Base-by-base conservation (phyloP, 2,888 invertebrate species). In the Ormyrus pomaceus region DNA sequence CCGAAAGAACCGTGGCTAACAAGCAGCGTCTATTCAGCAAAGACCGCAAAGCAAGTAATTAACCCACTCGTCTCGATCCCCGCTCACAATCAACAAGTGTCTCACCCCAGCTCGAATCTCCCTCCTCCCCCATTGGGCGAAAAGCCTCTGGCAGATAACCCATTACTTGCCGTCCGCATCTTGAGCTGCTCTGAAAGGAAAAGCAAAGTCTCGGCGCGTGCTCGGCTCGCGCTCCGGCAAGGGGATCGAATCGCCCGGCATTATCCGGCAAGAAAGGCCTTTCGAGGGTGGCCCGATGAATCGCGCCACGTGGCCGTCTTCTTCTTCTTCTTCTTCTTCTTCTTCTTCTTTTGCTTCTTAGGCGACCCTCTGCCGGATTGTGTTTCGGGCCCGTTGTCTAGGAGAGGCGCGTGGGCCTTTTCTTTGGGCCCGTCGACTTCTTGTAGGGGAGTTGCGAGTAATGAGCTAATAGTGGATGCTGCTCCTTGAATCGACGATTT, bases 321-420 rank as follows among this genome's bases (percentile, higher is more conserved):
- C 19, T 56, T 53, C 59, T 59, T 59, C 51, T 19, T 65, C 64
- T 59, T 59, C 51, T 19, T 65, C 64, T 77, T 73, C 6, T 69
- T 75, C 51, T 19, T 65, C 64, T 50, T n/a, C 48, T 56, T 65
- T 66, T 79, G 71, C 74, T 77, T 73, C 6, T 69, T 75, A 77
- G 82, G 82, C 83, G 80, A 66, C 76, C 34, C 34, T 34, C 34
- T 34, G 34, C 34, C 34, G 34, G 34, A 34, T 34, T 34, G 34
- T 34, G 34, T 34, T 34, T 34, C 34, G 34, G 34, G 34, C 34
- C 34, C 34, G 34, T 34, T 34, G 34, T 34, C 34, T 34, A 34
- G 34, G 34, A 34, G 34, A 34, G 34, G 34, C 34, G 34, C 34
- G 34, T 34, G 34, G 34, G 34, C 34, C 34, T 34, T 34, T 34